Evolutionary conservation across 2,888 invertebrate species (phyloP).

Genomic region (Mystacides longicornis): DNA sequence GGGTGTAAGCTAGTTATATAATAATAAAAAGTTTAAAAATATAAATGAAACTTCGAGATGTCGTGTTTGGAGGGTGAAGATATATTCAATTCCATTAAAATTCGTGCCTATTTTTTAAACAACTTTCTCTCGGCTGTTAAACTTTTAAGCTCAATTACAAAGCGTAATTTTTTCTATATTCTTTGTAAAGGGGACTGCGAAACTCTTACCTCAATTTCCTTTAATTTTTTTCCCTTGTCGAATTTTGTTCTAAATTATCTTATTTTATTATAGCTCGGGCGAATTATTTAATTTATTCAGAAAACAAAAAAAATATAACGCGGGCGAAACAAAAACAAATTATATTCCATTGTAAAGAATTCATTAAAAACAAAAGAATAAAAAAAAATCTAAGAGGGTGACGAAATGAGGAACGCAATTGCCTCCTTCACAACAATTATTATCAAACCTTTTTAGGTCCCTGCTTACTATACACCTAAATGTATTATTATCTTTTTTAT

Average conservation of each 20-base stretch:
- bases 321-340: background rate
- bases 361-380: too few species aligned
- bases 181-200: background rate
- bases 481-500: too few species aligned
- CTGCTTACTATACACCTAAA: too few species aligned
- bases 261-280: constrained; percentile 1
- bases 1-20: too few species aligned
- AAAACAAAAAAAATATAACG: too few species aligned
- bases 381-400: background rate
- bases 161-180: background rate
- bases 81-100: constrained; percentile 1
- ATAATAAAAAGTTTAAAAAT: background rate
- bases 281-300: background rate
- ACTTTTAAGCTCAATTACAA: constrained; percentile 2
- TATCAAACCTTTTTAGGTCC: background rate
- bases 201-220: too few species aligned
- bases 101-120: background rate
- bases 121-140: background rate
- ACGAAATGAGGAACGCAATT: background rate
- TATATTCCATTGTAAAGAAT: constrained; percentile 1
- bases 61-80: background rate
- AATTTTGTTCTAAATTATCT: background rate
- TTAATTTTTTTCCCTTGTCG: background rate
- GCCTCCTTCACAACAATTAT: background rate
- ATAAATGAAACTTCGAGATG: background rate